Evolutionary conservation across 2,113 vertebrate species (phyloP).

Genomic region (Microtus pennsylvanicus): DNA sequence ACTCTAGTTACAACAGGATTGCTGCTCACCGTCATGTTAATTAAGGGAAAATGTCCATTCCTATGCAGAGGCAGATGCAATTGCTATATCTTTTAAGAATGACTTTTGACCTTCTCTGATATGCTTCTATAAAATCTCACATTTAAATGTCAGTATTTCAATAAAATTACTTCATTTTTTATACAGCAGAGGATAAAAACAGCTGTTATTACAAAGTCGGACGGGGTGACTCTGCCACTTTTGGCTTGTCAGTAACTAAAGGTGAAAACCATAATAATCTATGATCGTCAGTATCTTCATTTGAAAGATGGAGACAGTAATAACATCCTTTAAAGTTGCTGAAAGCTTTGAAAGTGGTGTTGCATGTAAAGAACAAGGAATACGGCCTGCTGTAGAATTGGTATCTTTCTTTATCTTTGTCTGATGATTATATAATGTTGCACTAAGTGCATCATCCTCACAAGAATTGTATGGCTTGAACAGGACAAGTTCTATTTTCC

Average conservation of each 20-base stretch:
- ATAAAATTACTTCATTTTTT: constrained; percentile 61
- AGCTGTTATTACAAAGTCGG: constrained; percentile 40
- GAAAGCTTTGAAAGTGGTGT: not conserved
- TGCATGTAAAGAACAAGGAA: not conserved
- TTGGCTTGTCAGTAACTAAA: constrained; percentile 46
- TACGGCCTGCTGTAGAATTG: not conserved
- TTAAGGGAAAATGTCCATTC: constrained; percentile 49
- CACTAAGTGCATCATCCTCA: not conserved
- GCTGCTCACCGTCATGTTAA: constrained; percentile 26
- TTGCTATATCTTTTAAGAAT: constrained; percentile 39
- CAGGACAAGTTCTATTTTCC: not conserved
- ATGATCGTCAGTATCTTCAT: not conserved
- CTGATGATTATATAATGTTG: not conserved
- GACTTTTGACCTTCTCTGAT: constrained; percentile 57
- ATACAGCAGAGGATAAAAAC: constrained; percentile 47
- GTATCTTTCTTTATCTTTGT: not conserved
- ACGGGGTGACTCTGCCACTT: constrained; percentile 14
- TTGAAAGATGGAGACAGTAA: constrained; percentile 38
- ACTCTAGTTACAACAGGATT: constrained; percentile 14
- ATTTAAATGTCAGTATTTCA: constrained; percentile 73
- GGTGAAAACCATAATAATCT: constrained; percentile 1
- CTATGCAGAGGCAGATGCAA: constrained; percentile 44
- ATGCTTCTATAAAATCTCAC: constrained; percentile 63
- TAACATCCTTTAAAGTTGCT: constrained; percentile 37
- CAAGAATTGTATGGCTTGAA: constrained; percentile 10